Base-by-base conservation (phyloP, 2,888 invertebrate species). In the Oscheius myriophilus region DNA sequence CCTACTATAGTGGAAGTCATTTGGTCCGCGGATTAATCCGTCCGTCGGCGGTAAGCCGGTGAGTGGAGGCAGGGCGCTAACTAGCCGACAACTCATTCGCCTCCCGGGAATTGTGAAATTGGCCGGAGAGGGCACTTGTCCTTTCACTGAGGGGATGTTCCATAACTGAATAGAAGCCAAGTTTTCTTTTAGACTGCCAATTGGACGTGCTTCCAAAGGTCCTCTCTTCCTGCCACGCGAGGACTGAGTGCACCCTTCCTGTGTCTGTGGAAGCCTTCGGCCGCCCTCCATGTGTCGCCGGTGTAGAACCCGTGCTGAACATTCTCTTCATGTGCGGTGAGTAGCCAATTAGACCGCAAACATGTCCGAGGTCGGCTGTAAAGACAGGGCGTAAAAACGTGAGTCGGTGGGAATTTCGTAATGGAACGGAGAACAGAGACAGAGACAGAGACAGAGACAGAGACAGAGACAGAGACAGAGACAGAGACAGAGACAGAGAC, bases 291-390 rank as follows among this genome's bases (percentile, higher is more conserved):
- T 88, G 88, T 75, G 81, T 85, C 12, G 59, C 75, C 9, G 86
- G 82, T 16, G 85, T 87, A 45, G 79, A 78, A 39, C 87, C 87
- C 81, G 88, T 87, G 77, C 86, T 88, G 67, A 84, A 82, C 69
- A 84, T 88, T 64, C 84, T 87, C 64, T 88, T 87, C 80, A 84
- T 87, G 61, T 88, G 88, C 83, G 87, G 88, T 88, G 75, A 82
- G 87, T 42, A 21, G 57, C 43, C 33, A 43, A 33, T n/a, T n/a
- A 39, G 33, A 26, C 54, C 21, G 54, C 54, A 54, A 54, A 54
- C 23, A 54, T 54, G 26, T 54, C 33, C 54, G 54, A 54, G 54
- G 54, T 54, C 54, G 54, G 43, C 43, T 33, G 33, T 33, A 33
- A 33, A 33, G 33, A 33, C 4, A 33, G 33, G 33, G 9, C 33